Evolutionary conservation across 2,113 vertebrate species (phyloP).

Genomic region (Jaculus jaculus): DNA sequence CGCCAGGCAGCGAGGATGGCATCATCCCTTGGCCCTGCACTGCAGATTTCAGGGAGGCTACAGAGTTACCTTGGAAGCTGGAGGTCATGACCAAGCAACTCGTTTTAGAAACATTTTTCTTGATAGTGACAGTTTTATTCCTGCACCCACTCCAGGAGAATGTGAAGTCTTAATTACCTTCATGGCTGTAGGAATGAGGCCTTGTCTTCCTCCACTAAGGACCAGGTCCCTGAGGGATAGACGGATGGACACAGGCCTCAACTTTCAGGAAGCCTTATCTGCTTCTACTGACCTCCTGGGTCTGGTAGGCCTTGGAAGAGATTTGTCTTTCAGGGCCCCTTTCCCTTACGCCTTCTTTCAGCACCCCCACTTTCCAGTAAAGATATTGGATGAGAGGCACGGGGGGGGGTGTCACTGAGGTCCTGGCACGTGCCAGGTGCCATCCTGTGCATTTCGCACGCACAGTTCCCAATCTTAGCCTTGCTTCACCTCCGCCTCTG

Average conservation of each 20-base stretch:
- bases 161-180: slow-evolving; percentile 31
- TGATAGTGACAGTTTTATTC: slow-evolving; percentile 36
- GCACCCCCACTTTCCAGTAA: background rate
- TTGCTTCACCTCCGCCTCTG: background rate
- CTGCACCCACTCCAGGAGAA: background rate
- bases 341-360: background rate
- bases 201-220: background rate
- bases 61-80: background rate
- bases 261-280: background rate
- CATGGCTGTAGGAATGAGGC: background rate
- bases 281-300: background rate
- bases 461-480: background rate
- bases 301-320: background rate
- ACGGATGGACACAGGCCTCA: background rate
- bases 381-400: background rate
- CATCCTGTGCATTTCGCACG: background rate
- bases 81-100: background rate
- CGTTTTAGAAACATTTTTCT: slow-evolving; percentile 49
- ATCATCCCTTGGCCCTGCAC: background rate
- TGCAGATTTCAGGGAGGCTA: background rate
- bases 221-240: background rate
- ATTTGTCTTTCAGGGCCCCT: background rate
- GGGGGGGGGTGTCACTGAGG: background rate
- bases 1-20: background rate
- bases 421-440: background rate